These are phyloP conservation scores for Chaenogobius annularis DNA, from an alignment of 2,113 vertebrate species.

Conservation along the genomic window DNA sequence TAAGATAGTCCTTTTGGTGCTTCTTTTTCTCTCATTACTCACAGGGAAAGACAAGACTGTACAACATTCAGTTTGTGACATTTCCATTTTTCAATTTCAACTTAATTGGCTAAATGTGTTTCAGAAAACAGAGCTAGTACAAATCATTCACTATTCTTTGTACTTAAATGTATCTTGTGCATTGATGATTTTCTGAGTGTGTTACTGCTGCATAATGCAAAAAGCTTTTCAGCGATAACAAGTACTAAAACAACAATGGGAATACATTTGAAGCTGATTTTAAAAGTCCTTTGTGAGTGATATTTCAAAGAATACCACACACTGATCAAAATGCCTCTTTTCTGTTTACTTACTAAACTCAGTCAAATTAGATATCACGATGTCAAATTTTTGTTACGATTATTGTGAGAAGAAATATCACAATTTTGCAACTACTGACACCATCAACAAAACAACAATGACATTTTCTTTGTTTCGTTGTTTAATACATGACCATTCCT, in stretches of 20 bases:
- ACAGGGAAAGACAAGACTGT: neutral
- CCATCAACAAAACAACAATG: no score
- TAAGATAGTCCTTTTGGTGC: no score
- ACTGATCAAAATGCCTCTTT: no score
- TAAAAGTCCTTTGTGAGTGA: neutral
- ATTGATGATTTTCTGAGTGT: neutral
- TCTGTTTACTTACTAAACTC: no score
- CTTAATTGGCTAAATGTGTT: neutral
- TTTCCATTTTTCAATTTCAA: neutral
- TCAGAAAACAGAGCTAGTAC: neutral
- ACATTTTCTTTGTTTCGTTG: no score
- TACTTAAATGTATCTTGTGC: slow-evolving; percentile 2
- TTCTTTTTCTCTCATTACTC: no score
- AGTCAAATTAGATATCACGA: no score
- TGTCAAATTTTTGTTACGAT: no score
- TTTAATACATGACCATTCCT: no score
- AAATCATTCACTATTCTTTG: neutral
- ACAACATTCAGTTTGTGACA: neutral
- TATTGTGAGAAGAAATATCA: no score
- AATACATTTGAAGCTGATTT: neutral
- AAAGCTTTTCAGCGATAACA: neutral
- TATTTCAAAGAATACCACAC: neutral
- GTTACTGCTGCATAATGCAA: neutral
- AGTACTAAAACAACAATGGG: neutral
- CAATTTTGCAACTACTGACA: no score